phyloP scores from a whole-genome alignment of 2,888 invertebrate species.

The Linyphia triangularis region DNA sequence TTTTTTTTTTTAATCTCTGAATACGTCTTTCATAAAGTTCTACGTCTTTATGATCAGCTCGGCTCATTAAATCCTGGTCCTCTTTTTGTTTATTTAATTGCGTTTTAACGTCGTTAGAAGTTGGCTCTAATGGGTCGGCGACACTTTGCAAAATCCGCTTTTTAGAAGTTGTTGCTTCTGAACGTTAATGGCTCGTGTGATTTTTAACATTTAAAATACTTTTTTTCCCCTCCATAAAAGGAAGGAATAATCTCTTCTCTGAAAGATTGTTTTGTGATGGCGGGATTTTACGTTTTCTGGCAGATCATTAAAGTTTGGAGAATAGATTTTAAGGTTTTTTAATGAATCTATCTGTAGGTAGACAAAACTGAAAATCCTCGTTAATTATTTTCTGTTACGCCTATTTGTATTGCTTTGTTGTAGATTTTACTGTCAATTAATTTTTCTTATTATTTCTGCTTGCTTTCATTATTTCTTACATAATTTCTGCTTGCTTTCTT shows the following conservation, averaged over 20 bases:
- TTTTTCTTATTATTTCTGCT: too few relatives aligned
- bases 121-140: constrained; percentile 43
- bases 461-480: too few relatives aligned
- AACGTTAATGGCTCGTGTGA: constrained; percentile 53
- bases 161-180: constrained; percentile 39
- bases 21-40: constrained; percentile 18
- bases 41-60: constrained; percentile 1
- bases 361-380: neutral
- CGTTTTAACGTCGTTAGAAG: constrained; percentile 60
- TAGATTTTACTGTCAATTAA: too few relatives aligned
- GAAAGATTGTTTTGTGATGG: constrained; percentile 26
- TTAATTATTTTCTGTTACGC: too few relatives aligned
- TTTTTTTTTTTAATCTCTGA: neutral
- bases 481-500: too few relatives aligned
- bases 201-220: constrained; percentile 37
- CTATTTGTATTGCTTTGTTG: too few relatives aligned
- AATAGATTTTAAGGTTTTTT: neutral
- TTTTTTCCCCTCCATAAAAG: neutral
- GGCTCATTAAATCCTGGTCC: constrained; percentile 56
- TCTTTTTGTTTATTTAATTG: constrained; percentile 60
- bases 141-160: constrained; percentile 23
- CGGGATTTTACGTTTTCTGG: constrained; percentile 11
- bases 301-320: constrained; percentile 3
- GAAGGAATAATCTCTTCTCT: neutral
- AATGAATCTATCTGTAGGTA: neutral